These are phyloP conservation scores for Nycteola revayana DNA, from an alignment of 2,888 invertebrate species.

Conservation along the genomic window DNA sequence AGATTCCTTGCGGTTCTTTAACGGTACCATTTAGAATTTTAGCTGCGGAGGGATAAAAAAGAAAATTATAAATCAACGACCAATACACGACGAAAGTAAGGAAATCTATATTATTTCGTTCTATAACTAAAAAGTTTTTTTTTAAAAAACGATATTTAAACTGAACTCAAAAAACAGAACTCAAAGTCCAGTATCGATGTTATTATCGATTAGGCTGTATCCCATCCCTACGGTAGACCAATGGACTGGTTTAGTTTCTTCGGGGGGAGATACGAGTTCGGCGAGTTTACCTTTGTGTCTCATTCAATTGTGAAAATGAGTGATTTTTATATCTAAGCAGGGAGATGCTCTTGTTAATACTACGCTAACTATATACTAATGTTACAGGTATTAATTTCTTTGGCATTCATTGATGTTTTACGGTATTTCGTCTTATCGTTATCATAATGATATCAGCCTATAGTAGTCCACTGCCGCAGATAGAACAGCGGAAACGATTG, in stretches of 20 bases:
- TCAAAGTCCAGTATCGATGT: slow-evolving; percentile 18
- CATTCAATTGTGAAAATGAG: slow-evolving; percentile 19
- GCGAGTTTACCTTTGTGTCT: slow-evolving; percentile 17
- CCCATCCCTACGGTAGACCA: slow-evolving; percentile 28
- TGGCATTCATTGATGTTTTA: neutral
- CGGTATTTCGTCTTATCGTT: too few species aligned
- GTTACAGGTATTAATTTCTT: neutral
- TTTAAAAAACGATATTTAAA: too few species aligned
- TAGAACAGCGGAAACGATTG: too few species aligned
- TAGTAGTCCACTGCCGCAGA: too few species aligned
- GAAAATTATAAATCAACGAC: too few species aligned
- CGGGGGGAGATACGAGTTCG: slow-evolving; percentile 27
- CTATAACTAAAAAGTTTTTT: too few species aligned
- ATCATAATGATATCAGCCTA: too few species aligned
- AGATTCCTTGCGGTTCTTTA: too few species aligned
- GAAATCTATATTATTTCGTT: too few species aligned
- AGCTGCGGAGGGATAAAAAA: too few species aligned
- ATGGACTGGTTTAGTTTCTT: slow-evolving; percentile 27
- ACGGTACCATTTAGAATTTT: too few species aligned
- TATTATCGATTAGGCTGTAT: slow-evolving; percentile 3
- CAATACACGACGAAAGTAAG: too few species aligned
- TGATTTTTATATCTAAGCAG: slow-evolving; percentile 8
- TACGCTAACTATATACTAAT: slow-evolving; percentile 12
- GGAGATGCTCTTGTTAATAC: slow-evolving; percentile 10
- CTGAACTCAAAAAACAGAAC: neutral